phyloP scores from a whole-genome alignment of 1,140 invertebrate genomes.

The Whitmania pigra region DNA sequence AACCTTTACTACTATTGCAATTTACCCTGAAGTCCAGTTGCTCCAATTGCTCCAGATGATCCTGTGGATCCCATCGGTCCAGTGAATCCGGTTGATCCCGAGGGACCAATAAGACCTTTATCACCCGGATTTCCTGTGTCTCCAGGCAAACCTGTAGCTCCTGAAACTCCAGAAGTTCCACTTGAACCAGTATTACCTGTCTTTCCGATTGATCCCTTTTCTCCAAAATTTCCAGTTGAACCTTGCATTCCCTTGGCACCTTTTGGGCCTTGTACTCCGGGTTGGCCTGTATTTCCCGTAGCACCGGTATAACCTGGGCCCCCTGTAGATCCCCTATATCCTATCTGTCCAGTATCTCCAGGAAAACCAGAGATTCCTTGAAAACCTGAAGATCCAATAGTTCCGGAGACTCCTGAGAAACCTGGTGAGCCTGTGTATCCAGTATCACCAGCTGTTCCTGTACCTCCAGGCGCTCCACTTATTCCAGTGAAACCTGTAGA shows the following conservation, averaged over 20 bases:
- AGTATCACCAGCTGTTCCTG: slow-evolving; percentile 14
- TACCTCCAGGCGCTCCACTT: slow-evolving; percentile 16
- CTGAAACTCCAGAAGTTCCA: neutral
- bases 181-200: neutral
- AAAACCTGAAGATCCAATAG: neutral
- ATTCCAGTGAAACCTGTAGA: slow-evolving; percentile 12
- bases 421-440: slow-evolving; percentile 16
- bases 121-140: neutral
- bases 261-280: slow-evolving; percentile 3
- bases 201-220: neutral
- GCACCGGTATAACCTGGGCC: slow-evolving; percentile 9
- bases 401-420: slow-evolving; percentile 6
- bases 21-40: slow-evolving; percentile 16
- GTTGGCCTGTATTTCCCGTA: neutral
- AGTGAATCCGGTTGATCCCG: slow-evolving; percentile 11
- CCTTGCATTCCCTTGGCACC: neutral
- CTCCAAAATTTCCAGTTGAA: neutral
- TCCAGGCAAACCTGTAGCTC: neutral
- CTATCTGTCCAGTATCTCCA: slow-evolving; percentile 19
- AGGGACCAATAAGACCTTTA: neutral
- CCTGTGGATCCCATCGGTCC: slow-evolving; percentile 12
- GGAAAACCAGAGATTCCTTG: neutral
- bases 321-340: slow-evolving; percentile 7
- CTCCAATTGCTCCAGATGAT: slow-evolving; percentile 6
- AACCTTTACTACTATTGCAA: neutral